These are phyloP conservation scores for Poecile atricapillus DNA, from an alignment of 2,113 vertebrate genomes.

Conservation along the genomic window DNA sequence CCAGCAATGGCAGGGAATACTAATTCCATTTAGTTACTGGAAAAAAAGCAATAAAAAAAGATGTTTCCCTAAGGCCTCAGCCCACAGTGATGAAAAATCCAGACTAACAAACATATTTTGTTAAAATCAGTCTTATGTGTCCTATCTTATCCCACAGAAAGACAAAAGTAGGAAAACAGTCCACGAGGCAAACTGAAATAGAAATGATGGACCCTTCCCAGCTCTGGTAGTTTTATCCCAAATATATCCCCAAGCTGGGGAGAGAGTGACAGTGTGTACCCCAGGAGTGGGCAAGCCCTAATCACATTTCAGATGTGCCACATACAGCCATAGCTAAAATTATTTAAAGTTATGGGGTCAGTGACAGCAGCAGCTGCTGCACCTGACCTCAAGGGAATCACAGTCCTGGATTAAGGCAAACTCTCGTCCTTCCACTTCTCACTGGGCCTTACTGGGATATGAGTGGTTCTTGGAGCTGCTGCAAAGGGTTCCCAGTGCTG, in stretches of 20 bases:
- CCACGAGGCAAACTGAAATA: background rate
- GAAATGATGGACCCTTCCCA: background rate
- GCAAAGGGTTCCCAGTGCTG: background rate
- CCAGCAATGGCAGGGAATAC: background rate
- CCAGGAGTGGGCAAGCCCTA: background rate
- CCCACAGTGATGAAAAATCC: constrained; percentile 8
- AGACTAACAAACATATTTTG: background rate
- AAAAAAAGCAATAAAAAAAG: constrained; percentile 6
- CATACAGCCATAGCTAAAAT: background rate
- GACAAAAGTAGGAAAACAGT: background rate
- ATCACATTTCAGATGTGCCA: constrained; percentile 8
- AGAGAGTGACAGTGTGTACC: background rate
- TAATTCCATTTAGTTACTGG: background rate
- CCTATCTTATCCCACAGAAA: background rate
- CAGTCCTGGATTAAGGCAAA: background rate
- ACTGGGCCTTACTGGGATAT: background rate
- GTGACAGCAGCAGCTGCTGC: constrained; percentile 60
- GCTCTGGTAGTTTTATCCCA: background rate
- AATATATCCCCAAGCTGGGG: background rate
- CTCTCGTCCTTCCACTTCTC: background rate
- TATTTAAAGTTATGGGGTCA: constrained; percentile 40
- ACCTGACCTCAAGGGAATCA: constrained; percentile 12
- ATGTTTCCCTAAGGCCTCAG: constrained; percentile 18
- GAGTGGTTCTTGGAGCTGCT: background rate
- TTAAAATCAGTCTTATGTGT: background rate